Evolutionary conservation across 2,797 vertebrate genomes (phyloP), one percentile per base, ranked within the genome.

Genomic region (Falco cherrug): DNA sequence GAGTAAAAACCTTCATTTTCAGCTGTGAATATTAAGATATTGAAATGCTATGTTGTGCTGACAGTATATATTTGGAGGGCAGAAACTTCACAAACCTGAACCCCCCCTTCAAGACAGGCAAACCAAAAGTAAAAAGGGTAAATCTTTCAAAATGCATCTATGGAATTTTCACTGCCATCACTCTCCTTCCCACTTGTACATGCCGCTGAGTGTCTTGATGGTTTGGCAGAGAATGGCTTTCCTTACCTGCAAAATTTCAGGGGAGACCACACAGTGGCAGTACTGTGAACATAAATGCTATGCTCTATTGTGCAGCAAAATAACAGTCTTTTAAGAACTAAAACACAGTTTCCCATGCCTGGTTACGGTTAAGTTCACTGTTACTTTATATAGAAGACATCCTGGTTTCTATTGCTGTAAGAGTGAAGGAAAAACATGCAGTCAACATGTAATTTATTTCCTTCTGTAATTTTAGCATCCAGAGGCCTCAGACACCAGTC

Each of bases 241-340:
- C 61, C 65, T 88, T 4, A 84, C 90, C 95, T 77, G 85, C 87
- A 74, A 84, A 59, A 74, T 94, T 96, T 90, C 93, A 94, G 73
- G 56, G 84, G 37, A 97, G 96, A 18, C 96, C 96, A 97, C 92
- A 96, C 89, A 92, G 95, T 90, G 93, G 96, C 95, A 97, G 94
- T 96, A 82, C 96, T 96, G 95, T 50, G 89, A 97, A 94, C 19
- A 35, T 51, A 94, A 94, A 91, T 35, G 56, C 77, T 53, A 6
- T 16, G 24, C 5, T 87, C 61, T 47, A 57, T 70, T 88, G 82
- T 90, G 77, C 51, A 63, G 79, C 25, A 48, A 61, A 57, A 39
- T 37, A 70, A 35, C 31, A 53, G 25, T 12, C 76, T 89, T 68
- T 78, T 53, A 54, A 76, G 56, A 90, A 28, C 84, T 91, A 88